phyloP scores from a whole-genome alignment of 64 coral and sea anemone genomes.

The Actinia tenebrosa region DNA sequence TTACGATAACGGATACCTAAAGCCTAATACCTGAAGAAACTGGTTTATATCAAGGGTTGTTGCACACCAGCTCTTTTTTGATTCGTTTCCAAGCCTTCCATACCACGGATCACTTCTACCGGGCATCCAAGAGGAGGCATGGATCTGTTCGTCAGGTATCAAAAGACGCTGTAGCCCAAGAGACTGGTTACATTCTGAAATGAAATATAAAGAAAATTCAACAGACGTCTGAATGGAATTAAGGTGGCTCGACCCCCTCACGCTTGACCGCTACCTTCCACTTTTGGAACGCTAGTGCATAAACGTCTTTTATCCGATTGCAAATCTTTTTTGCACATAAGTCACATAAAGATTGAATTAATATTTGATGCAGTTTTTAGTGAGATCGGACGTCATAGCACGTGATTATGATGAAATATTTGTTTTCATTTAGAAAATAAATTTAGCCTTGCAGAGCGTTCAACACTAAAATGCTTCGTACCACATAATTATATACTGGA shows the following conservation, averaged over 20 bases:
- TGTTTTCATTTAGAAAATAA: no score
- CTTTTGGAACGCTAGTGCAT: no score
- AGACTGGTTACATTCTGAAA: constrained; percentile 22
- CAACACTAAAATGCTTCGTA: no score
- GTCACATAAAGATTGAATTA: no score
- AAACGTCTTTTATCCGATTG: no score
- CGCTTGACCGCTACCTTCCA: neutral
- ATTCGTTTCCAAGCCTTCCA: constrained; percentile 36
- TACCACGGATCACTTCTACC: constrained; percentile 53
- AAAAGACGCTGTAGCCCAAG: constrained; percentile 23
- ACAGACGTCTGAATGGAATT: neutral
- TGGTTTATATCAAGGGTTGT: constrained; percentile 7
- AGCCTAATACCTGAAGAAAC: constrained; percentile 30
- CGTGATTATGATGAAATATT: no score
- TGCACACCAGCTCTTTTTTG: constrained; percentile 39
- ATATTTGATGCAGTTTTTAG: no score
- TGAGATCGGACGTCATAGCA: no score
- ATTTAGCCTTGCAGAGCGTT: no score
- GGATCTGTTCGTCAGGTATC: constrained; percentile 31
- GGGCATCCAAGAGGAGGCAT: constrained; percentile 35
- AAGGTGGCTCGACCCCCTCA: neutral
- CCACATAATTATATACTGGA: no score
- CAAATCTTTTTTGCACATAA: no score
- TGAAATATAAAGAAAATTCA: neutral
- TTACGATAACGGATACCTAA: neutral